A percentile compares a stretch with the other conserved stretches of the same genome.
These are phyloP conservation scores for Atrichornis clamosus DNA, from an alignment of 2,113 vertebrate genomes.

Conservation along the genomic window DNA sequence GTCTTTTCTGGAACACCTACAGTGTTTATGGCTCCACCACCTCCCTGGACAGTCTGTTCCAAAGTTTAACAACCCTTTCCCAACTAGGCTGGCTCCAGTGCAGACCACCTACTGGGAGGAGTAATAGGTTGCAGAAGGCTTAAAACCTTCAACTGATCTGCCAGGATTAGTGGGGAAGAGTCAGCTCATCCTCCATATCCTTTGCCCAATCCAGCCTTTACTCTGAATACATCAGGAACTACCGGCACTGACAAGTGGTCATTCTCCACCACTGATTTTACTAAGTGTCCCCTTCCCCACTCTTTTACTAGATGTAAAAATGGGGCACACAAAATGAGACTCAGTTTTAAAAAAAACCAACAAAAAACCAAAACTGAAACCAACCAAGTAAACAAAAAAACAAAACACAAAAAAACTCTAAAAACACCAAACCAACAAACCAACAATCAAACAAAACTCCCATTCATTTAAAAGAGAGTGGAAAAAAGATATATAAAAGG, in stretches of 20 bases:
- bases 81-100: not conserved
- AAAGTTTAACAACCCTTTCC: not conserved
- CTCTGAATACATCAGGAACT: not conserved
- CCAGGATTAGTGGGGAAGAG: not conserved
- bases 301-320: not conserved
- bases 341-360: not conserved
- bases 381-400: not conserved
- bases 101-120: not conserved
- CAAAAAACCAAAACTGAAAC: not conserved
- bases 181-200: not conserved
- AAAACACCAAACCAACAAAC: no score
- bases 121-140: not conserved
- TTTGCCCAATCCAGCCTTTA: not conserved
- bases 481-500: not conserved
- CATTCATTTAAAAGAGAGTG: not conserved
- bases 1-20: not conserved
- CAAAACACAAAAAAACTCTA: not conserved
- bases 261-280: not conserved
- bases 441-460: not conserved
- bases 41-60: not conserved
- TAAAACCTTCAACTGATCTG: not conserved
- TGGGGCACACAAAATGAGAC: not conserved
- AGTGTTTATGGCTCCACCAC: not conserved
- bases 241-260: not conserved
- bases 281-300: not conserved